These are phyloP conservation scores for Petrocephalus sullivani DNA, from an alignment of 2,797 vertebrate genomes.

Conservation along the genomic window DNA sequence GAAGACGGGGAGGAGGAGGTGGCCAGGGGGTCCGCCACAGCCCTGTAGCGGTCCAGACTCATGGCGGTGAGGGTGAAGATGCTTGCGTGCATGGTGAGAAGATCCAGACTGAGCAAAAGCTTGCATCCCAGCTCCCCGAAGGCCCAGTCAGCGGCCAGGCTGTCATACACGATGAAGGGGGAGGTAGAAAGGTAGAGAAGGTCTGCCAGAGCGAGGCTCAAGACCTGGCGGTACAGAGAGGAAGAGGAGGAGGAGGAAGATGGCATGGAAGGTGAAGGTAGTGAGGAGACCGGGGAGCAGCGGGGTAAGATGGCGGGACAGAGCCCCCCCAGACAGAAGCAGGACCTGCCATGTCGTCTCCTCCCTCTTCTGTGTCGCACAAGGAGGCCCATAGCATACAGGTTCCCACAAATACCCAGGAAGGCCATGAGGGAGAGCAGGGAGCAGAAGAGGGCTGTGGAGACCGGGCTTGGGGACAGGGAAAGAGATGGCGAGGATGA, in stretches of 20 bases:
- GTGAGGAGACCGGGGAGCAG: conserved; percentile 45
- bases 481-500: conserved; percentile 55
- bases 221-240: conserved; percentile 74
- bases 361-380: conserved; percentile 57
- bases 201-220: conserved; percentile 76
- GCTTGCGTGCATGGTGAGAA: conserved; percentile 81
- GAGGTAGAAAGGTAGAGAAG: conserved; percentile 77
- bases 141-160: conserved; percentile 71
- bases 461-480: conserved; percentile 63
- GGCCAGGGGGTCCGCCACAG: conserved; percentile 69
- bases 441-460: conserved; percentile 67
- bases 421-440: conserved; percentile 70
- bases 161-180: conserved; percentile 78
- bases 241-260: conserved; percentile 58
- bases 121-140: conserved; percentile 76
- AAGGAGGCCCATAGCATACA: conserved; percentile 71
- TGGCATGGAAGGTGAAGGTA: conserved; percentile 53
- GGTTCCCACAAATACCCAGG: conserved; percentile 70
- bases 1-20: conserved; percentile 65
- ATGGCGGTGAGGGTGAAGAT: conserved; percentile 79
- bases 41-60: conserved; percentile 75
- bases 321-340: conserved; percentile 51
- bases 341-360: conserved; percentile 44
- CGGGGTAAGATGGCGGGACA: conserved; percentile 49
- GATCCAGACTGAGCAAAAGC: conserved; percentile 74